Conservation (phyloP, 2,888 invertebrate genomes). For the Erannis defoliaria region DNA sequence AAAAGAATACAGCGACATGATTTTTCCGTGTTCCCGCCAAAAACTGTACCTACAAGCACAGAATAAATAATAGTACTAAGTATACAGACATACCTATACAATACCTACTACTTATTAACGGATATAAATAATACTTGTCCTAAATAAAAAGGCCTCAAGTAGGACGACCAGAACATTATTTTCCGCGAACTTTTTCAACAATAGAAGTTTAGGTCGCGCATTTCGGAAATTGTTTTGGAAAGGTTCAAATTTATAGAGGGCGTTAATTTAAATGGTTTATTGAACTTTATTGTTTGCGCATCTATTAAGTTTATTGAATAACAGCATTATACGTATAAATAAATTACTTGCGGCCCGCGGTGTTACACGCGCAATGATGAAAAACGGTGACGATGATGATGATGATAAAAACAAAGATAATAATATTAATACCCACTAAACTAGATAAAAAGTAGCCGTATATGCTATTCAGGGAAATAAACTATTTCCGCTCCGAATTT, state of each 20-base stretch:
- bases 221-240: conserved; percentile 27
- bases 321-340: neutral
- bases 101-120: neutral
- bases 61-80: no score
- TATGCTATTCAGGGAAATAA: no score
- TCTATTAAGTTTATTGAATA: conserved; percentile 19
- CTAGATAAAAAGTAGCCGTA: no score
- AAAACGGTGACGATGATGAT: neutral
- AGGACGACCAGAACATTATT: conserved; percentile 6
- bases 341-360: neutral
- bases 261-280: conserved; percentile 19
- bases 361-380: no score
- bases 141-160: no score
- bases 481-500: no score
- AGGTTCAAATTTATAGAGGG: conserved; percentile 28
- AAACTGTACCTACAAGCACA: no score
- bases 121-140: neutral
- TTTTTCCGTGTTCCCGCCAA: no score
- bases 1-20: no score
- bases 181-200: conserved; percentile 18
- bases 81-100: no score
- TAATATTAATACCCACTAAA: no score
- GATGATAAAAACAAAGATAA: no score
- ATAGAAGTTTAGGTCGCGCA: conserved; percentile 21
- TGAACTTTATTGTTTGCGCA: conserved; percentile 25